These are phyloP conservation scores for Pogonus chalceus DNA, from an alignment of 1,140 invertebrate genomes.

Conservation along the genomic window DNA sequence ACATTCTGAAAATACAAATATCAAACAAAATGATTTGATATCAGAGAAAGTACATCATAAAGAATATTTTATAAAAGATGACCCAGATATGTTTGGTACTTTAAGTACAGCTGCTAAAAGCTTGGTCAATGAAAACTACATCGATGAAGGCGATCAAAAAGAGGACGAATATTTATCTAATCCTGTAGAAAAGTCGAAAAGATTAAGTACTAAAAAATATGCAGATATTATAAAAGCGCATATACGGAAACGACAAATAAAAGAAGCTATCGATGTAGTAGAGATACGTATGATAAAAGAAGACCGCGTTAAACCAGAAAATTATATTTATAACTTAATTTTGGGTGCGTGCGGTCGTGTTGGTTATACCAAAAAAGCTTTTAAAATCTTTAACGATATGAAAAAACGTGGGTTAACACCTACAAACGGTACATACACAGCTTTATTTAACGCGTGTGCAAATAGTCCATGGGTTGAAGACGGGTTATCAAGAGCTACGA, in stretches of 20 bases:
- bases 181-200: slow-evolving; percentile 34
- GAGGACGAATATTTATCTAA: slow-evolving; percentile 44
- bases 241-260: slow-evolving; percentile 48
- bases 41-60: not conserved
- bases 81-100: not conserved
- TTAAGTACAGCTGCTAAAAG: not conserved
- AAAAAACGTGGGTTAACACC: slow-evolving; percentile 59
- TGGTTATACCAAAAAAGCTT: slow-evolving; percentile 77
- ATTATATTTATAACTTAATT: slow-evolving; percentile 70
- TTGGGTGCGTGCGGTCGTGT: slow-evolving; percentile 67
- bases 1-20: no score
- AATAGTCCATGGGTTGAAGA: slow-evolving; percentile 59
- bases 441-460: slow-evolving; percentile 79
- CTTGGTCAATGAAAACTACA: slow-evolving; percentile 19
- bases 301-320: slow-evolving; percentile 65
- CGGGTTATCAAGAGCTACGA: slow-evolving; percentile 51
- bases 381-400: slow-evolving; percentile 71
- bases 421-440: slow-evolving; percentile 63
- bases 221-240: slow-evolving; percentile 56
- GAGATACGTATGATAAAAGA: slow-evolving; percentile 60
- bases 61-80: not conserved
- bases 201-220: slow-evolving; percentile 49
- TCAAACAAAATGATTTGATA: not conserved
- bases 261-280: slow-evolving; percentile 65
- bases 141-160: slow-evolving; percentile 41